phyloP scores from a whole-genome alignment of 2,797 vertebrate species.

The Lycodopsis pacificus region DNA sequence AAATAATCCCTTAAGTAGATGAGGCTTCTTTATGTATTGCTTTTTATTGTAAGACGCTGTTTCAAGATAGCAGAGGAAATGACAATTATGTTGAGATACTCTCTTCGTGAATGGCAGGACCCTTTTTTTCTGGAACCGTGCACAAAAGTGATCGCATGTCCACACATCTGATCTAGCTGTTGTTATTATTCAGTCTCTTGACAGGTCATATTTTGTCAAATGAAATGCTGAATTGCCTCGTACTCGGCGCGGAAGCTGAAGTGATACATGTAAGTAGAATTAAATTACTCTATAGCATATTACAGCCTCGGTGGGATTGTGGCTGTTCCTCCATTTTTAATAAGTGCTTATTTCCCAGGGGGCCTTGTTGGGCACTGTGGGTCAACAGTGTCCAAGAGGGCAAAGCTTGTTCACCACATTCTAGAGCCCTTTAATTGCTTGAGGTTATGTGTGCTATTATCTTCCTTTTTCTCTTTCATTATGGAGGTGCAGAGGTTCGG shows the following conservation, averaged over 20 bases:
- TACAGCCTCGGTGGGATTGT: slow-evolving; percentile 83
- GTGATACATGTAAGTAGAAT: slow-evolving; percentile 86
- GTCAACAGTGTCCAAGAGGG: slow-evolving; percentile 86
- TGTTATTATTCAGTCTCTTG: slow-evolving; percentile 84
- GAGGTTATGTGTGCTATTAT: slow-evolving; percentile 87
- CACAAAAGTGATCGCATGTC: slow-evolving; percentile 60
- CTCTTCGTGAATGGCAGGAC: slow-evolving; percentile 65
- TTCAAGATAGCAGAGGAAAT: slow-evolving; percentile 70
- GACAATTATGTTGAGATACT: slow-evolving; percentile 72
- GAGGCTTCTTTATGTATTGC: slow-evolving; percentile 68
- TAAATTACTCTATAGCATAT: slow-evolving; percentile 86
- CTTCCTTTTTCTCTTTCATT: slow-evolving; percentile 86
- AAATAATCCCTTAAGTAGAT: slow-evolving; percentile 85
- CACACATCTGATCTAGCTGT: slow-evolving; percentile 71
- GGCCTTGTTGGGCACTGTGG: slow-evolving; percentile 83
- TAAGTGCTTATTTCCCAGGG: slow-evolving; percentile 85
- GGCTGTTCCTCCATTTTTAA: slow-evolving; percentile 86
- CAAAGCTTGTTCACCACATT: slow-evolving; percentile 87
- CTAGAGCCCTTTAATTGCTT: slow-evolving; percentile 85
- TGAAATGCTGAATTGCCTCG: slow-evolving; percentile 85
- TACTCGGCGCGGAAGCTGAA: slow-evolving; percentile 76
- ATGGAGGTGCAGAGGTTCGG: slow-evolving; percentile 82
- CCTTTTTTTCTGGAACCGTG: slow-evolving; percentile 58
- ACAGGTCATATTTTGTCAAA: slow-evolving; percentile 86
- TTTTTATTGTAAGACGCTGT: slow-evolving; percentile 68